A percentile compares a stretch with the other conserved stretches of the same genome.
These are phyloP conservation scores for Synergus gifuensis DNA, from an alignment of 2,888 invertebrate genomes.

Conservation along the genomic window DNA sequence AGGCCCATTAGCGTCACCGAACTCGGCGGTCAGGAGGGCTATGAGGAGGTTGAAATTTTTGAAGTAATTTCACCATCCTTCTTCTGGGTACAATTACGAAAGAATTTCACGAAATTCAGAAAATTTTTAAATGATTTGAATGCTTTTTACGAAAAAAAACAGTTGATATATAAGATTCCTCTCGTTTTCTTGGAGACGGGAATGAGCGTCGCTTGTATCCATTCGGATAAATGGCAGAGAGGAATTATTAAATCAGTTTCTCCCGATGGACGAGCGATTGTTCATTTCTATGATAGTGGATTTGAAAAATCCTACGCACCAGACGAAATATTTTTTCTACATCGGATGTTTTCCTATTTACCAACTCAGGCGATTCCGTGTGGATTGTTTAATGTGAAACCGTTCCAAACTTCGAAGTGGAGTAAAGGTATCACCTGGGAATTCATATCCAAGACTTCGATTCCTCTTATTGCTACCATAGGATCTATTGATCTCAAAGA, in stretches of 20 bases:
- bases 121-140: constrained; percentile 67
- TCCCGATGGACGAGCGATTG: constrained; percentile 64
- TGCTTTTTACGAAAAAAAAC: constrained; percentile 60
- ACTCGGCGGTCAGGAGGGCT: constrained; percentile 51
- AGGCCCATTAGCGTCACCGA: constrained; percentile 63
- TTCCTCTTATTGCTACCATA: constrained; percentile 63
- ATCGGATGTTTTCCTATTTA: constrained; percentile 65
- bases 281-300: constrained; percentile 74
- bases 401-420: constrained; percentile 62
- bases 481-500: constrained; percentile 59
- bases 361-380: constrained; percentile 73
- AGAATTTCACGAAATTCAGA: constrained; percentile 56
- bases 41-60: constrained; percentile 63
- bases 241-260: constrained; percentile 67
- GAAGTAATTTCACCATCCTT: constrained; percentile 72
- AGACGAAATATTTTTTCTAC: constrained; percentile 65
- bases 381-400: constrained; percentile 67
- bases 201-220: constrained; percentile 70
- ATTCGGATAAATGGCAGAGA: constrained; percentile 69
- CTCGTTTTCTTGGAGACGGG: constrained; percentile 66
- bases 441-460: constrained; percentile 58
- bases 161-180: constrained; percentile 62
- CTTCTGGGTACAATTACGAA: constrained; percentile 70
- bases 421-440: constrained; percentile 49
- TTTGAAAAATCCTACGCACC: constrained; percentile 67